These are phyloP conservation scores for Aricia artaxerxes DNA, from an alignment of 2,888 invertebrate genomes.

Conservation along the genomic window DNA sequence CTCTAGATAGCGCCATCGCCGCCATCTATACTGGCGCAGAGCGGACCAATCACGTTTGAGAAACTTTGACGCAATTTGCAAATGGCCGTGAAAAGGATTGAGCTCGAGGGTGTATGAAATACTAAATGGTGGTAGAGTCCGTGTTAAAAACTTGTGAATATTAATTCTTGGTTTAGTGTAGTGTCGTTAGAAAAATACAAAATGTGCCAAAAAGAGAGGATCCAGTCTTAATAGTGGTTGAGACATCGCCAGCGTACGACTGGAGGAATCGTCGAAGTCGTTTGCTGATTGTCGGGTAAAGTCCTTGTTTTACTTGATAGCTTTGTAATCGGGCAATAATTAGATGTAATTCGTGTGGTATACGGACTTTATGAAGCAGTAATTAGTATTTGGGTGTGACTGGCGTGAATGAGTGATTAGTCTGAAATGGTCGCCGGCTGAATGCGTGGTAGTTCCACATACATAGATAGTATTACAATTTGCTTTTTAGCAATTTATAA, in stretches of 20 bases:
- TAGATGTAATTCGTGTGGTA: slow-evolving; percentile 8
- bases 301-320: slow-evolving; percentile 55
- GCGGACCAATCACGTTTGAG: slow-evolving; percentile 71
- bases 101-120: slow-evolving; percentile 75
- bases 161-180: slow-evolving; percentile 65
- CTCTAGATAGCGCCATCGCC: slow-evolving; percentile 57
- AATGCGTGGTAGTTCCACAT: slow-evolving; percentile 42
- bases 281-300: slow-evolving; percentile 78
- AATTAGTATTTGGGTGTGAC: slow-evolving; percentile 41
- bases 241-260: slow-evolving; percentile 69
- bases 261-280: slow-evolving; percentile 71
- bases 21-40: slow-evolving; percentile 66
- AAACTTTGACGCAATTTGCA: slow-evolving; percentile 81
- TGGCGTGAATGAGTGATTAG: slow-evolving; percentile 37
- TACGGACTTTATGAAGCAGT: neutral
- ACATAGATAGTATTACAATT: slow-evolving; percentile 29
- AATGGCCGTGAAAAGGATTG: slow-evolving; percentile 80
- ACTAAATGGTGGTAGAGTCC: slow-evolving; percentile 72
- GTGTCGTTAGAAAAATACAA: slow-evolving; percentile 70
- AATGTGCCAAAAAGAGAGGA: slow-evolving; percentile 80
- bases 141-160: slow-evolving; percentile 71
- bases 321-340: slow-evolving; percentile 35
- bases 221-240: slow-evolving; percentile 77
- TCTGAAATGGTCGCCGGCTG: slow-evolving; percentile 48
- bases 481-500: neutral